Percentiles rank a stretch among this genome's conserved stretches.
phyloP scores from a whole-genome alignment of 2,888 invertebrate species.

The Chrysina gloriosa region DNA sequence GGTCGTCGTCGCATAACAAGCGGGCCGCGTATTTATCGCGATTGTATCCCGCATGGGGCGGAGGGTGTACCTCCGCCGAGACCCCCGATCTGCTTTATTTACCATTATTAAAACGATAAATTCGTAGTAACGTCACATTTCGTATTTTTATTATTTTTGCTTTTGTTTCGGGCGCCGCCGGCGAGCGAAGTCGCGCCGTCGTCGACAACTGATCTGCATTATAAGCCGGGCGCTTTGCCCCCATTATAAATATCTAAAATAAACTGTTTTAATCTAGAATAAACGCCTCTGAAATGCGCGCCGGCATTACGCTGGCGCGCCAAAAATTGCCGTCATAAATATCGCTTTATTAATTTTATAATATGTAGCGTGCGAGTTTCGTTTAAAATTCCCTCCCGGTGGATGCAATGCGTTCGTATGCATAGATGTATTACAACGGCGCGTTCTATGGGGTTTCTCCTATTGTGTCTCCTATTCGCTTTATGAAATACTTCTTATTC shows the following conservation, averaged over 20 bases:
- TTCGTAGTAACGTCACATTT: conserved; percentile 65
- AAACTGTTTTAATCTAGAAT: conserved; percentile 67
- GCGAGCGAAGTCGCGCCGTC: conserved; percentile 12
- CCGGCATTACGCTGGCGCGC: conserved; percentile 61
- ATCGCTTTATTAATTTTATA: conserved; percentile 67
- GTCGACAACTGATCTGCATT: conserved; percentile 66
- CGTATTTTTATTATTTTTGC: conserved; percentile 64
- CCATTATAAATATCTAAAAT: conserved; percentile 67
- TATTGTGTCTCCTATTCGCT: too few relatives aligned
- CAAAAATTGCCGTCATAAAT: conserved; percentile 66
- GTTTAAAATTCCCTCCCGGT: conserved; percentile 56
- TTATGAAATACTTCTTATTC: too few relatives aligned
- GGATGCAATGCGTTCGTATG: not conserved
- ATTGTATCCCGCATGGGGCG: conserved; percentile 24
- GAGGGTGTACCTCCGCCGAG: conserved; percentile 36
- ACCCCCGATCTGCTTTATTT: conserved; percentile 64
- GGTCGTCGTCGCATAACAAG: not conserved
- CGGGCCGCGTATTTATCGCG: conserved; percentile 28
- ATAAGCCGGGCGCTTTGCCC: conserved; percentile 55
- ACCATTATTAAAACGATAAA: conserved; percentile 67
- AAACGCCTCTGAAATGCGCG: conserved; percentile 63
- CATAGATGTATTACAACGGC: not conserved
- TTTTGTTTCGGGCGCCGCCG: conserved; percentile 30
- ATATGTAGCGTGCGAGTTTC: conserved; percentile 61
- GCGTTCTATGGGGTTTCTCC: too few relatives aligned